Evolutionary conservation across 1,140 invertebrate genomes (phyloP).

Genomic region (Aphaenogaster floridana): DNA sequence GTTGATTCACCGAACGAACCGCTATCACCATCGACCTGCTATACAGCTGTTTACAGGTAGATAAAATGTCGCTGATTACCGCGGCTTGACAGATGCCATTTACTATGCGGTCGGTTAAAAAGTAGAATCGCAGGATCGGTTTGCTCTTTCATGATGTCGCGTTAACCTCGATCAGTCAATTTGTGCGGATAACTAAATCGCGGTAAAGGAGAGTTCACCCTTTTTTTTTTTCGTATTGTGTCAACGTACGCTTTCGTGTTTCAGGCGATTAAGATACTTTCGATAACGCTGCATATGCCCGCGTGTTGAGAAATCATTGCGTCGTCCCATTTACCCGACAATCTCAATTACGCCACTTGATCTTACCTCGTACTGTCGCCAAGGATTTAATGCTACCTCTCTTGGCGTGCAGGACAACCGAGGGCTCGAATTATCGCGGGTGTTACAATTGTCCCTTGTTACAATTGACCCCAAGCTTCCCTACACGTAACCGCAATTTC

Average conservation of each 20-base stretch:
- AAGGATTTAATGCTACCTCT: slow-evolving; percentile 26
- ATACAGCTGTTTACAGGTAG: slow-evolving; percentile 48
- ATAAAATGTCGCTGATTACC: slow-evolving; percentile 66
- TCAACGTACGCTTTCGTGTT: slow-evolving; percentile 9
- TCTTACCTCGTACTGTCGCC: slow-evolving; percentile 39
- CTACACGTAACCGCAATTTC: slow-evolving; percentile 50
- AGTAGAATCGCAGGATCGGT: slow-evolving; percentile 6
- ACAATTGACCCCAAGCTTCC: slow-evolving; percentile 41
- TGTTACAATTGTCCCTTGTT: slow-evolving; percentile 51
- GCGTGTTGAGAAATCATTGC: slow-evolving; percentile 17
- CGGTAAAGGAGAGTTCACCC: background rate
- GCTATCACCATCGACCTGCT: slow-evolving; percentile 10
- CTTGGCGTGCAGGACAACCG: background rate
- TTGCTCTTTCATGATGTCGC: slow-evolving; percentile 28
- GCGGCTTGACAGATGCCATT: slow-evolving; percentile 31
- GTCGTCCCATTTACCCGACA: slow-evolving; percentile 24
- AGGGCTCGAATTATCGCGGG: slow-evolving; percentile 44
- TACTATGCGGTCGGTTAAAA: background rate
- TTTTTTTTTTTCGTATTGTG: background rate
- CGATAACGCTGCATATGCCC: background rate
- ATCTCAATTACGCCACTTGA: slow-evolving; percentile 44
- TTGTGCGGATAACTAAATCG: slow-evolving; percentile 23
- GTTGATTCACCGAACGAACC: slow-evolving; percentile 45
- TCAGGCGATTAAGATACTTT: slow-evolving; percentile 4
- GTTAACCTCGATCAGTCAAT: slow-evolving; percentile 24